phyloP scores from a whole-genome alignment of 2,113 vertebrate species.

The Siphamia tubifer region DNA sequence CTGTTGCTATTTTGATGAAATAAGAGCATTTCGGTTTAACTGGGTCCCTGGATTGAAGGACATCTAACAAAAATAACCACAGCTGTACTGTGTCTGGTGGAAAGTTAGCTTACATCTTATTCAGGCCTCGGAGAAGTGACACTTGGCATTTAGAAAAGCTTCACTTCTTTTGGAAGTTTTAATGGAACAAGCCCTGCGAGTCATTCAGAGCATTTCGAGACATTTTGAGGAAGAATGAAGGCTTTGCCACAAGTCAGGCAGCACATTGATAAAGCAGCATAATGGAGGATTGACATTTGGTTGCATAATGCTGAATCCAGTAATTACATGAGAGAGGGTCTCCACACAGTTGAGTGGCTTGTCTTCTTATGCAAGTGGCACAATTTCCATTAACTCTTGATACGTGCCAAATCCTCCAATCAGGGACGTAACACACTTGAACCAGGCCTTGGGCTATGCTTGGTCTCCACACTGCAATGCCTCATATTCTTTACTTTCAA shows the following conservation, averaged over 20 bases:
- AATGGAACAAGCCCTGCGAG: background rate
- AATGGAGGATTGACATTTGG: constrained; percentile 33
- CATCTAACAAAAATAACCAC: constrained; percentile 32
- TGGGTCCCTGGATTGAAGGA: constrained; percentile 4
- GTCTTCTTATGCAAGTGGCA: constrained; percentile 46
- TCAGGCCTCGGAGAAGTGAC: constrained; percentile 1
- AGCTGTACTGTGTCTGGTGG: constrained; percentile 18
- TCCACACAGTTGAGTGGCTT: constrained; percentile 32
- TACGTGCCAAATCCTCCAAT: constrained; percentile 18
- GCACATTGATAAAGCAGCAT: constrained; percentile 20
- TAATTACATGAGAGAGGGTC: constrained; percentile 17
- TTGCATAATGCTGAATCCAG: constrained; percentile 50
- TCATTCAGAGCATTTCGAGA: constrained; percentile 1
- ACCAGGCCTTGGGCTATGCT: constrained; percentile 16
- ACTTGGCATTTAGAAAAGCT: constrained; percentile 13
- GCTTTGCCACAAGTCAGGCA: constrained; percentile 21
- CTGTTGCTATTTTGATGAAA: constrained; percentile 31
- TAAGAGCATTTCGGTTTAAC: constrained; percentile 21
- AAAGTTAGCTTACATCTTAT: constrained; percentile 3
- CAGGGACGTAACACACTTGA: constrained; percentile 10
- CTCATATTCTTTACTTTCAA: constrained; percentile 12
- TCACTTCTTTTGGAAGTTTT: background rate
- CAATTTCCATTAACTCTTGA: constrained; percentile 35
- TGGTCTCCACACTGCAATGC: constrained; percentile 21
- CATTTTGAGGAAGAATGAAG: constrained; percentile 25